Base-by-base conservation (phyloP, 1,140 invertebrate genomes). In the Sarcophaga peregrina region DNA sequence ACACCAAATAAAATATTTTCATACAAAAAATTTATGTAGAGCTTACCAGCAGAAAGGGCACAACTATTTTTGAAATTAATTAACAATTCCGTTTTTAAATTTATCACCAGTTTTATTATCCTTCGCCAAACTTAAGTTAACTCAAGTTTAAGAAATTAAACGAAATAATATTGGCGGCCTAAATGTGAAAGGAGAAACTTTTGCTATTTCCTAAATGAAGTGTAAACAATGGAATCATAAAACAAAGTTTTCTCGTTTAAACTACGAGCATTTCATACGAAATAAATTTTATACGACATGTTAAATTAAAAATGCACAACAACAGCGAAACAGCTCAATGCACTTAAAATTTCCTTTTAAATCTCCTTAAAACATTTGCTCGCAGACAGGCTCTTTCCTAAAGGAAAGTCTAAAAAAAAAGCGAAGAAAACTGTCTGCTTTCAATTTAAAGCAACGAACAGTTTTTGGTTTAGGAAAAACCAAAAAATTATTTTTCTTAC, bases 311-410 rank as follows among this genome's bases (percentile, higher is more conserved):
- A 58, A 58, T 11, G 54, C 52, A 4, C 54, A 58, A 58, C 7
- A 58, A 0, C 54, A 58, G 15, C 7, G n/a, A 58, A 58, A 58
- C 10, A 58, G n/a, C 54, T 15, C 54, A 58, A 7, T 58, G 54
- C 54, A 58, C 13, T 15, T 11, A 15, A 58, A 54, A 58, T 15
- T 58, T 58, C n/a, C 54, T 58, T n/a, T 58, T 58, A 58, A 58
- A 58, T 58, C n/a, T n/a, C 54, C 54, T 58, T 58, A 58, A 58
- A 58, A 58, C n/a, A 58, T 37, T 37, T n/a, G n/a, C 54, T n/a
- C 15, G n/a, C 5, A 58, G 54, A 37, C 25, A 58, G 54, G 15
- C 13, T 15, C n/a, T 58, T 58, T 58, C 7, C 54, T 58, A 6
- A 37, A n/a, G 54, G 54, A 58, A 58, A 37, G 15, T 58, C n/a